Evolutionary conservation across 2,888 invertebrate genomes (phyloP), one percentile per base, ranked within the genome.

Genomic region (Lycaena phlaeas): DNA sequence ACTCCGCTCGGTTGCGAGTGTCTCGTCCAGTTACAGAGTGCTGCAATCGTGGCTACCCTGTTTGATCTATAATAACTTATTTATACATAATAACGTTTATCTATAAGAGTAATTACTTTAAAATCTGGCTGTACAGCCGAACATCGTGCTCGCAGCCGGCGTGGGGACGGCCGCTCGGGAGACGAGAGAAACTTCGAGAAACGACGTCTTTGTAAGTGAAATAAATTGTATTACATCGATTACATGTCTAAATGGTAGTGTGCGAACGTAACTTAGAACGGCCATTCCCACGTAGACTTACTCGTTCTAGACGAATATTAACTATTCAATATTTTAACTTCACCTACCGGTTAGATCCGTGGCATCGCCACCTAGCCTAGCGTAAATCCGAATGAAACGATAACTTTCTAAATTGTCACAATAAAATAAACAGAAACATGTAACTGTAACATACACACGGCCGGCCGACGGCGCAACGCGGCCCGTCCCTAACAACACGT

Each of bases 11-110:
- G 45, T 28, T 31, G 62, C 66, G 66, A 65, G 67, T 59, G 63
- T 58, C 64, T 54, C 68, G 57, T 66, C 71, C 77, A 73, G 76
- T 61, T 59, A 78, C 81, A 81, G 79, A 75, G 78, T 77, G 75
- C 69, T 72, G 73, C 68, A 73, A 63, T 65, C 67, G 74, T 74
- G 76, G 73, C 84, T 84, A 84, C 84, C 84, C 84, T 84, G 84
- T 82, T 69, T 77, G 69, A 73, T 74, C 76, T 43, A 68, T 76
- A 72, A 75, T 75, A 69, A 70, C 68, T 75, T 75, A 75, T 63
- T 67, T 69, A 72, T 48, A 61, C 45, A 57, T 61, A 68, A 65
- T 68, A 77, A 75, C 72, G 69, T 70, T 61, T 74, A 72, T 64
- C 72, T 74, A 76, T 64, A 58, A 65, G 64, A 71, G 52, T 70